Conservation (phyloP, 1,140 invertebrate genomes). For the Drosophila miranda region DNA sequence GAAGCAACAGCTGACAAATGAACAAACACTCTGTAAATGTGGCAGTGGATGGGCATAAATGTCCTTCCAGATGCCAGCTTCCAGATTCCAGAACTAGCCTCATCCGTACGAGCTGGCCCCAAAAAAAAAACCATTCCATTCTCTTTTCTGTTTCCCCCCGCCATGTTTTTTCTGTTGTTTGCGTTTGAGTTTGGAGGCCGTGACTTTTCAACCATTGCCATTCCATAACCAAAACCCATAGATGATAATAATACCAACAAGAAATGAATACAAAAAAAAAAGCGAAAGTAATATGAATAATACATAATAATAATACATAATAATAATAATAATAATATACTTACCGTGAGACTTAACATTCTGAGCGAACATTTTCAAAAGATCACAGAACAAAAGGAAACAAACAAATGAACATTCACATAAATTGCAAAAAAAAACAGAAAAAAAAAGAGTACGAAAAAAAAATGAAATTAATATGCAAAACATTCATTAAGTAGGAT, state of each 20-base stretch:
- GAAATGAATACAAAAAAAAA: constrained; percentile 28
- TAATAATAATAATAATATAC: constrained; percentile 47
- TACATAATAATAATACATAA: constrained; percentile 6
- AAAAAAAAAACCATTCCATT: constrained; percentile 5
- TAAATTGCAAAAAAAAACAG: constrained; percentile 37
- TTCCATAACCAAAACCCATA: constrained; percentile 32
- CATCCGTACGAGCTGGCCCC: background rate
- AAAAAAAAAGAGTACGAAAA: constrained; percentile 18
- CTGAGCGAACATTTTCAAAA: constrained; percentile 19
- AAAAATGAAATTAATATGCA: constrained; percentile 52
- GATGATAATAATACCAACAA: constrained; percentile 41
- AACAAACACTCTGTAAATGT: too few species aligned
- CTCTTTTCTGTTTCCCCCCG: constrained; percentile 1
- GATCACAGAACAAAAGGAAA: constrained; percentile 48
- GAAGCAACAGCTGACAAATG: too few species aligned
- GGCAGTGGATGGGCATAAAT: too few species aligned
- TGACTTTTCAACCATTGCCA: constrained; percentile 49
- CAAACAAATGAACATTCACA: constrained; percentile 43
- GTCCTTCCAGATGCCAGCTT: too few species aligned
- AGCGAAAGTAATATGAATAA: background rate
- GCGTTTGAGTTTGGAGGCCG: constrained; percentile 39
- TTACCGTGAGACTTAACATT: constrained; percentile 40
- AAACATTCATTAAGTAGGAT: constrained; percentile 53
- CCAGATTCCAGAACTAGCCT: too few species aligned
- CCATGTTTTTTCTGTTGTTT: constrained; percentile 18